Evolutionary conservation across 2,113 vertebrate species (phyloP).

Genomic region (Xenopus tropicalis): UCB_Xtro_10.0 CM004445.2:69228001-69228500

Average conservation of each 20-base stretch:
- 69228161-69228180: too few species aligned
- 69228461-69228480: too few species aligned
- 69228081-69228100: too few species aligned
- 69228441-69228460: too few species aligned
- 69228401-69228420: constrained; percentile 29
- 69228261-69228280: constrained; percentile 34
- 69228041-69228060: too few species aligned
- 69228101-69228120: too few species aligned
- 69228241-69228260: constrained; percentile 13
- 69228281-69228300: constrained; percentile 32
- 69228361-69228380: constrained; percentile 43
- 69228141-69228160: too few species aligned
- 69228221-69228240: neutral
- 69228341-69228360: constrained; percentile 48
- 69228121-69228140: too few species aligned
- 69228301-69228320: constrained; percentile 35
- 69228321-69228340: constrained; percentile 38
- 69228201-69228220: neutral
- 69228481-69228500: neutral
- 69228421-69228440: neutral
- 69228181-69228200: neutral
- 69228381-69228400: constrained; percentile 42
- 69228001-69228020: too few species aligned
- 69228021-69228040: too few species aligned
- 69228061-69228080: too few species aligned